These are phyloP conservation scores for Tachysurus fulvidraco DNA, from an alignment of 2,113 vertebrate genomes.

Conservation along the genomic window DNA sequence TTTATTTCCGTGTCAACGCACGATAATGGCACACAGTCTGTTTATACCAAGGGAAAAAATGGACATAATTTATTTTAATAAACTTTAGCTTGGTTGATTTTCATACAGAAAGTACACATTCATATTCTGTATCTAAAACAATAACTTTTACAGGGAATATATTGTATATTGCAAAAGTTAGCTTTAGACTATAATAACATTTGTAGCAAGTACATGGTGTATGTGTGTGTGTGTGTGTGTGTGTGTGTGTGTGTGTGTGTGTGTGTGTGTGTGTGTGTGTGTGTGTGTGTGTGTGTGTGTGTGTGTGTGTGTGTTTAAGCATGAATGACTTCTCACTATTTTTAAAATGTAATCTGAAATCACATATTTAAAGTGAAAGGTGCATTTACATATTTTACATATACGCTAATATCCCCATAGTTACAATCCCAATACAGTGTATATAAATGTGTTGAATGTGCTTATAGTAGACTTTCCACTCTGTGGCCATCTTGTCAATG, in stretches of 20 bases:
- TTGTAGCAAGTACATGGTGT: too few relatives aligned
- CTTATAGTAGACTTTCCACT: background rate
- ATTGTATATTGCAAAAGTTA: background rate
- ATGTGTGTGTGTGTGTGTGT: background rate
- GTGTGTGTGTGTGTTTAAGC: background rate
- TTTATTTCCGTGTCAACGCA: constrained; percentile 14
- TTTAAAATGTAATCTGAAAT: background rate
- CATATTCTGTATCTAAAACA: background rate
- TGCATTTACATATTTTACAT: background rate
- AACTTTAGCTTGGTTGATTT: background rate
- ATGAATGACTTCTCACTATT: background rate
- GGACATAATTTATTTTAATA: background rate
- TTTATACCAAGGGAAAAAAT: background rate
- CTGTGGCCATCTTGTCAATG: background rate
- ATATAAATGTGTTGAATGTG: background rate
- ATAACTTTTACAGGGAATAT: background rate
- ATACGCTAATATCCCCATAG: background rate
- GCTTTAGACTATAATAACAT: background rate
- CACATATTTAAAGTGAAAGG: background rate
- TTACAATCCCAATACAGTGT: background rate
- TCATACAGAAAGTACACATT: background rate
- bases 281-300: background rate
- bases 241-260: background rate
- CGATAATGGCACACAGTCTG: background rate
- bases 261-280: background rate